Conservation (phyloP, 2,888 invertebrate species). For the Endomychus coccineus region DNA sequence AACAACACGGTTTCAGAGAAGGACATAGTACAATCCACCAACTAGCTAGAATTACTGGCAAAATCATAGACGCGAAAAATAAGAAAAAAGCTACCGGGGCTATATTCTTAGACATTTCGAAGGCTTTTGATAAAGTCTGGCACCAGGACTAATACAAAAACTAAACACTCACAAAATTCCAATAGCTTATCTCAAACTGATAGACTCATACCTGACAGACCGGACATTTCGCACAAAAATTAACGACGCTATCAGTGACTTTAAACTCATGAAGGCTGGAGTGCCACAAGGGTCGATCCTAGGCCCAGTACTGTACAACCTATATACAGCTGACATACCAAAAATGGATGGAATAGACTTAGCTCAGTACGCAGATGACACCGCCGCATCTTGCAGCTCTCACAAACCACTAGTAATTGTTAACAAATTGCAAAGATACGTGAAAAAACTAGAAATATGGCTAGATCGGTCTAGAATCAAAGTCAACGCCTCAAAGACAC, state of each 20-base stretch:
- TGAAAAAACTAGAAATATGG: constrained; percentile 1
- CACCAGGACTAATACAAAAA: constrained; percentile 12
- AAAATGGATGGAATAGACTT: not conserved
- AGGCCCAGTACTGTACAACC: constrained; percentile 4
- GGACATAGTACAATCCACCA: constrained; percentile 12
- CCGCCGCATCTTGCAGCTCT: too few relatives aligned
- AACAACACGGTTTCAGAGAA: constrained; percentile 15
- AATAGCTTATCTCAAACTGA: not conserved
- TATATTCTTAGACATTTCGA: constrained; percentile 11
- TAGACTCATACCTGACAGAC: constrained; percentile 3
- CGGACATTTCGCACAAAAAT: constrained; percentile 2
- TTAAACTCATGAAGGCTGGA: not conserved
- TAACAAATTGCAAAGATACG: not conserved
- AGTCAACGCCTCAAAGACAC: constrained; percentile 5
- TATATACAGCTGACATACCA: constrained; percentile 8
- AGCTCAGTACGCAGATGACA: constrained; percentile 8
- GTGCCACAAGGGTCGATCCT: constrained; percentile 7
- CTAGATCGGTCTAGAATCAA: constrained; percentile 4
- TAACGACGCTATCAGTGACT: not conserved
- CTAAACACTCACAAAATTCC: constrained; percentile 1
- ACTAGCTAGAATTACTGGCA: constrained; percentile 10
- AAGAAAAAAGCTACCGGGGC: constrained; percentile 2
- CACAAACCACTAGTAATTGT: not conserved
- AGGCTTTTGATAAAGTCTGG: constrained; percentile 17
- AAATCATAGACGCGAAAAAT: constrained; percentile 6